Percentiles rank a stretch among this genome's conserved stretches.
phyloP scores from a whole-genome alignment of 2,888 invertebrate species.

The Dasypogon diadema region DNA sequence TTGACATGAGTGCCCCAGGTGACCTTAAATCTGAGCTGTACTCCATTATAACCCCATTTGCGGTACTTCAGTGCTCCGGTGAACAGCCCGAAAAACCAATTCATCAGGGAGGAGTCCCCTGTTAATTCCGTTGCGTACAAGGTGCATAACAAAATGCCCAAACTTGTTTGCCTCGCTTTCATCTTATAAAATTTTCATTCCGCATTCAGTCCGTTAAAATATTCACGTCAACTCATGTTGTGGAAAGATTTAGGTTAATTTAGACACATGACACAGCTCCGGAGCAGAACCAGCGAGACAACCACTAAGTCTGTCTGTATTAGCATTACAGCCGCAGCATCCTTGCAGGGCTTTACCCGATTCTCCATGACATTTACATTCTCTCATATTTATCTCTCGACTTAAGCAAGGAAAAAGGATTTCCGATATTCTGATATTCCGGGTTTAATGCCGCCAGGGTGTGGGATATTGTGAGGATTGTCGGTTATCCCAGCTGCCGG shows the following conservation, averaged over 20 bases:
- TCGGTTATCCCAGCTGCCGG: neutral
- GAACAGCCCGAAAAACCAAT: neutral
- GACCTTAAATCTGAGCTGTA: constrained; percentile 21
- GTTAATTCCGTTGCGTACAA: neutral
- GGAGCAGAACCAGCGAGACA: constrained; percentile 20
- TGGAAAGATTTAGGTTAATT: constrained; percentile 61
- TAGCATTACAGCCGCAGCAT: constrained; percentile 47
- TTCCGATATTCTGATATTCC: constrained; percentile 38
- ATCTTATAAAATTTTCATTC: constrained; percentile 42
- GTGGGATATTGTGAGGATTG: constrained; percentile 14
- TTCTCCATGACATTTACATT: constrained; percentile 37
- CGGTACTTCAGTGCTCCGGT: neutral
- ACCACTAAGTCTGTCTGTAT: constrained; percentile 46
- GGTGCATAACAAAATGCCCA: constrained; percentile 3
- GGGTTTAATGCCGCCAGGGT: neutral
- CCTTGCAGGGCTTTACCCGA: constrained; percentile 33
- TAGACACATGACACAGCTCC: constrained; percentile 57
- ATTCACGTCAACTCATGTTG: constrained; percentile 61
- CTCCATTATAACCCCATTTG: constrained; percentile 10
- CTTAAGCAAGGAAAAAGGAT: constrained; percentile 42
- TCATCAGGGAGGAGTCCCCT: neutral
- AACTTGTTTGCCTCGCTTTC: constrained; percentile 27
- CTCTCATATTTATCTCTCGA: constrained; percentile 45
- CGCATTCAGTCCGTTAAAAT: constrained; percentile 55
- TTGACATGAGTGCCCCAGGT: constrained; percentile 10